Evolutionary conservation across 2,113 vertebrate species (phyloP).

Genomic region (Chaenogobius annularis): DNA sequence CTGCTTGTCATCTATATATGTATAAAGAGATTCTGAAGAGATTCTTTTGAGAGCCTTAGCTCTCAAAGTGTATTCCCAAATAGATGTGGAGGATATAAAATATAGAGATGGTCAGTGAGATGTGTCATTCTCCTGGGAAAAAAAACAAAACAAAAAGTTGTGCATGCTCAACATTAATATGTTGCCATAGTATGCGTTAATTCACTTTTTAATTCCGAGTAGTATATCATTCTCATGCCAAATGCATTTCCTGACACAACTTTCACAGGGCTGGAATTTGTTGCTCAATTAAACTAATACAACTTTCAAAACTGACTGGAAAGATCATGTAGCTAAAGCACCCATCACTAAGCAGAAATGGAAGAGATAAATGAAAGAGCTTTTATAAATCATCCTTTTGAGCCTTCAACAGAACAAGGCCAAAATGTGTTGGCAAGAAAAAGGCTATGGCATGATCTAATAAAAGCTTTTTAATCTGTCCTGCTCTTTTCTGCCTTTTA

Average conservation of each 20-base stretch:
- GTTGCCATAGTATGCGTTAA: not conserved
- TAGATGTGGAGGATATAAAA: conserved; percentile 67
- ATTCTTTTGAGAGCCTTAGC: no score
- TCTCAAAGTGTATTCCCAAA: conserved; percentile 50
- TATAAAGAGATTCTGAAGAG: conserved; percentile 65
- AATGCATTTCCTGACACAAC: not conserved
- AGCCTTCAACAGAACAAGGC: not conserved
- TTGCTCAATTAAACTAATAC: conserved; percentile 6
- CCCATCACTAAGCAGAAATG: not conserved
- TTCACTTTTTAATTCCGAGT: not conserved
- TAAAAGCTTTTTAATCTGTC: conserved; percentile 1
- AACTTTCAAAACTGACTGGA: conserved; percentile 10
- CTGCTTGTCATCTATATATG: conserved; percentile 69
- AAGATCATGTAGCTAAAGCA: conserved; percentile 6
- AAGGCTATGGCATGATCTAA: not conserved
- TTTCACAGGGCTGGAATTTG: not conserved
- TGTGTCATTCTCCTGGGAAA: not conserved
- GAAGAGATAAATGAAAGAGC: not conserved
- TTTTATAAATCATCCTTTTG: conserved; percentile 1
- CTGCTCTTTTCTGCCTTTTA: conserved; percentile 1
- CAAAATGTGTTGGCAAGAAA: conserved; percentile 9
- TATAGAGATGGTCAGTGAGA: conserved; percentile 30
- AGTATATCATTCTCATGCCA: not conserved
- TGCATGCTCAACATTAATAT: no score
- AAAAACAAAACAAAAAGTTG: not conserved